These are phyloP conservation scores for Carabus problematicus DNA, from an alignment of 2,888 invertebrate genomes.

Conservation along the genomic window DNA sequence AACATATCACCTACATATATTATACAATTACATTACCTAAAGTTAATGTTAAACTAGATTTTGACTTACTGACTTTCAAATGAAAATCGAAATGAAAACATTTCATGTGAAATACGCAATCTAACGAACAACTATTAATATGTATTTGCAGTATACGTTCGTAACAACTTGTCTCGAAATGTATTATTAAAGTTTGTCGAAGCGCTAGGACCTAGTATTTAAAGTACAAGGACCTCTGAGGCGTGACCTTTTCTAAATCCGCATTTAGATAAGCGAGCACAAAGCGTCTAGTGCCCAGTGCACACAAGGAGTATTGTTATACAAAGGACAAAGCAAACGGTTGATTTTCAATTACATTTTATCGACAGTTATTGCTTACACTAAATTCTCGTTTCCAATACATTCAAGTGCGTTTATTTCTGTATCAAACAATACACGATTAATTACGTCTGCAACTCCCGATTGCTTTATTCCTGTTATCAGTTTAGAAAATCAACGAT, in stretches of 20 bases:
- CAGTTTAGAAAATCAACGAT: neutral
- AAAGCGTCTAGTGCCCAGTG: neutral
- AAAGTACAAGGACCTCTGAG: neutral
- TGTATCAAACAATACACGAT: neutral
- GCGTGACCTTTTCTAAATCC: neutral
- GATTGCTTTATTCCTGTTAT: neutral
- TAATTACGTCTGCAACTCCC: neutral
- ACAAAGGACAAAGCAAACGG: constrained; percentile 1
- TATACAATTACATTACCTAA: neutral
- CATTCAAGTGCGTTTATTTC: neutral
- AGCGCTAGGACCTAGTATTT: neutral
- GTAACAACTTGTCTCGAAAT: too few species aligned
- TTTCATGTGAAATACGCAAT: too few species aligned
- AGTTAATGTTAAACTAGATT: neutral
- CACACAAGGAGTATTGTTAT: neutral
- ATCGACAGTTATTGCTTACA: constrained; percentile 19
- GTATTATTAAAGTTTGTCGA: too few species aligned
- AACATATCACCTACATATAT: too few species aligned
- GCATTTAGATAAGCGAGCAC: neutral
- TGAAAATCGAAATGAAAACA: too few species aligned
- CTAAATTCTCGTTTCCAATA: constrained; percentile 5
- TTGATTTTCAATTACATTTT: constrained; percentile 13
- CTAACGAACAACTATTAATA: too few species aligned
- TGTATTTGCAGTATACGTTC: too few species aligned
- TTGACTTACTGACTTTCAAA: neutral